Evolutionary conservation across 2,113 vertebrate species (phyloP).

Genomic region (Urocynchramus pylzowi): DNA sequence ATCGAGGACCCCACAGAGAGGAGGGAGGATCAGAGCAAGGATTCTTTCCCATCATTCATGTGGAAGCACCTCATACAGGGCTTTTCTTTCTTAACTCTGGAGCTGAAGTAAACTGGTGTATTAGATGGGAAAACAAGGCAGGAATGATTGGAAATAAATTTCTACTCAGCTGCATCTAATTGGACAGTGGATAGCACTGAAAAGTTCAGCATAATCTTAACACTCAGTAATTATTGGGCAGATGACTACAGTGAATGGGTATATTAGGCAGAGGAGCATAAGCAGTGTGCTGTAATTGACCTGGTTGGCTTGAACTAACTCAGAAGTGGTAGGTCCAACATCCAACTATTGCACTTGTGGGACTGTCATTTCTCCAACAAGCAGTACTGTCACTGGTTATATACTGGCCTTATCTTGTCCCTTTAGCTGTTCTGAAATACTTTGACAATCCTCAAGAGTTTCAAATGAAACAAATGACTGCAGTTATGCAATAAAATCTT

Average conservation of each 20-base stretch:
- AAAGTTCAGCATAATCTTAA: background rate
- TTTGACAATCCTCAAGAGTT: constrained; percentile 23
- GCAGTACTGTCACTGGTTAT: background rate
- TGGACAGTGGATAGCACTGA: background rate
- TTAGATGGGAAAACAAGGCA: background rate
- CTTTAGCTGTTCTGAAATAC: background rate
- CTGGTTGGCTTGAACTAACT: background rate
- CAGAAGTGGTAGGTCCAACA: background rate
- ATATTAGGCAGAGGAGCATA: background rate
- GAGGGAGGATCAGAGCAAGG: background rate
- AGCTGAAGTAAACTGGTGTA: background rate
- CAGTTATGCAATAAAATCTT: constrained; percentile 25
- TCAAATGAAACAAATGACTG: constrained; percentile 24
- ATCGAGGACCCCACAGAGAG: accelerated
- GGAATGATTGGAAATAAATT: background rate
- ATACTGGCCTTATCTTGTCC: background rate
- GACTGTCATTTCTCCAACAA: background rate
- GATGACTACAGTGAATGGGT: background rate
- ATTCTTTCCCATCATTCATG: background rate
- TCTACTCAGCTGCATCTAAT: background rate
- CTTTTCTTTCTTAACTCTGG: background rate
- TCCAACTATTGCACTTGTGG: background rate
- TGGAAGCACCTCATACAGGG: background rate
- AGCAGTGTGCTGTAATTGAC: background rate
- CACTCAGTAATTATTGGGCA: background rate